These are phyloP conservation scores for Doryteuthis pealeii DNA, from an alignment of 1,140 invertebrate genomes.

Conservation along the genomic window DNA sequence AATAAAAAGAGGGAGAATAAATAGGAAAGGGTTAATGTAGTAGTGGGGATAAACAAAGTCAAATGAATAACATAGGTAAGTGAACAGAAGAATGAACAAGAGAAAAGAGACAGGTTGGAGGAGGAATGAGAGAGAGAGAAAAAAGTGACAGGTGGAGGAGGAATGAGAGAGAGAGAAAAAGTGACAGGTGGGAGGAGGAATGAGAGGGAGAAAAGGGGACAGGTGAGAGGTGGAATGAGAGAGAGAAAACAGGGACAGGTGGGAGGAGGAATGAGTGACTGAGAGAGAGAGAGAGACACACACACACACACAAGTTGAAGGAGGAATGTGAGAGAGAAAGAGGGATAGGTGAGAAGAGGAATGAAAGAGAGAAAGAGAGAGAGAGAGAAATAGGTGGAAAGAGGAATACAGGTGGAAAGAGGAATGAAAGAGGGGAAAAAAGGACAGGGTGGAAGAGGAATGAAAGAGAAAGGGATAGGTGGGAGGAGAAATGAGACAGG, in stretches of 20 bases:
- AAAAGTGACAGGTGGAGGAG: not conserved
- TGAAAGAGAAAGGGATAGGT: not conserved
- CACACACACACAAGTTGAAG: not conserved
- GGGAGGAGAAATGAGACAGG: not conserved
- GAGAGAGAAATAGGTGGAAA: slow-evolving; percentile 6
- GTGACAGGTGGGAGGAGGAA: not conserved
- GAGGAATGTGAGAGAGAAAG: slow-evolving; percentile 6
- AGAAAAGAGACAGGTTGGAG: not conserved
- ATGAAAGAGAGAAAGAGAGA: slow-evolving; percentile 14
- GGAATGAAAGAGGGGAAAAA: not conserved
- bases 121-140: slow-evolving; percentile 6
- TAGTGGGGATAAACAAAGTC: no score
- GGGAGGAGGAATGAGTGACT: not conserved
- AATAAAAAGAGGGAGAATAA: not conserved
- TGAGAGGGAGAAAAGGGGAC: not conserved
- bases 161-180: not conserved
- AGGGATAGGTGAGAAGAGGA: slow-evolving; percentile 17
- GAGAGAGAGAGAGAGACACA: slow-evolving; percentile 4
- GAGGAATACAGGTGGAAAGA: slow-evolving; percentile 5
- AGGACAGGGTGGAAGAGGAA: not conserved
- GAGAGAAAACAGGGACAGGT: not conserved
- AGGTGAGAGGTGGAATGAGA: not conserved
- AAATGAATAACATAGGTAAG: no score
- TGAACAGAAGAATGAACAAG: not conserved
- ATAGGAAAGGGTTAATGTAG: not conserved